Base-by-base conservation (phyloP, 2,888 invertebrate genomes). In the Sepioteuthis lessoniana region DNA sequence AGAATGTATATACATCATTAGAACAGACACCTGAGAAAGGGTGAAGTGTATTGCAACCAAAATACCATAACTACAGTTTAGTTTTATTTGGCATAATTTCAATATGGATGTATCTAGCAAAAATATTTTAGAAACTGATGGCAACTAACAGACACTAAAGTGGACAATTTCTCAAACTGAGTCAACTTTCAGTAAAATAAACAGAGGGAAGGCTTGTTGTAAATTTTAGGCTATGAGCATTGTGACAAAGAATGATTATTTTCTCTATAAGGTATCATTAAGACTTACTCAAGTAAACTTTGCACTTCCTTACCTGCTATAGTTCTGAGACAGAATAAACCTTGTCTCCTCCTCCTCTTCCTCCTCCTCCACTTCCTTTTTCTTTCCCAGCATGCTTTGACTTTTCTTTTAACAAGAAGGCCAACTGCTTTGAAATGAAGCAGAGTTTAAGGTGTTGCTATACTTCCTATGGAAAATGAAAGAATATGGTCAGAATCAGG, bases 91-190 rank as follows among this genome's bases (percentile, higher is more conserved):
- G 76, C 76, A 76, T 35, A 76, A 19, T 76, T 76, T 76, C 76
- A 76, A n/a, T 76, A 16, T n/a, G 2, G 35, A 76, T 76, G 13
- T 1, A 4, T 76, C n/a, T 19, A 76, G n/a, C 8, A n/a, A n/a
- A 76, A 35, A 76, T 35, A 8, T 35, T 76, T n/a, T 19, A 8
- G 76, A 76, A 35, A 13, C n/a, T 76, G n/a, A 35, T 16, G 19
- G 16, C n/a, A 35, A n/a, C 35, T 10, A 76, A 35, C 76, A n/a
- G 35, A 76, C 4, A 76, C n/a, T 0, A 76, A n/a, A 76, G 76
- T 76, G 76, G 76, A 76, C 76, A 76, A 76, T 76, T 76, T 76
- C 76, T 76, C 13, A n/a, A 76, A 76, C 76, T 76, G n/a, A 76
- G 76, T 76, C 76, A 76, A n/a, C 76, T 76, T 35, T 76, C 76